phyloP scores from a whole-genome alignment of 2,888 invertebrate genomes.

The Thereva nobilitata region DNA sequence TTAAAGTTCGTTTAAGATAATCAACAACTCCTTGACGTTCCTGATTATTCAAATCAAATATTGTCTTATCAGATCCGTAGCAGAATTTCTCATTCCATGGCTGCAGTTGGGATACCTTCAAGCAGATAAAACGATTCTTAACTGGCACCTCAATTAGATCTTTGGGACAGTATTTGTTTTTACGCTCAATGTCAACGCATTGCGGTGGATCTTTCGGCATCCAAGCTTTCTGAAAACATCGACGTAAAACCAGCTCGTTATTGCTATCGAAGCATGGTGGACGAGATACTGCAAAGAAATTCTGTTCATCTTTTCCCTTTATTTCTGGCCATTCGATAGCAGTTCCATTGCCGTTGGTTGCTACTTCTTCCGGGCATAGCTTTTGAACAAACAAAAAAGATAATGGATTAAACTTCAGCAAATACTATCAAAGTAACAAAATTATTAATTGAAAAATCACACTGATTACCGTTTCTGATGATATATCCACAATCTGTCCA shows the following conservation, averaged over 20 bases:
- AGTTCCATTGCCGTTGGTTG: background rate
- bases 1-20: slow-evolving; percentile 44
- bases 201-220: slow-evolving; percentile 45
- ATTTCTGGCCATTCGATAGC: slow-evolving; percentile 12
- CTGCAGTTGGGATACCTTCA: slow-evolving; percentile 50
- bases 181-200: background rate
- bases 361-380: slow-evolving; percentile 15
- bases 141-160: slow-evolving; percentile 46
- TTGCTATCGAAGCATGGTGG: slow-evolving; percentile 51
- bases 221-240: slow-evolving; percentile 50
- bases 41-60: slow-evolving; percentile 43
- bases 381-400: background rate
- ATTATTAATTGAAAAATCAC: too few species aligned
- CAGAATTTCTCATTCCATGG: slow-evolving; percentile 44
- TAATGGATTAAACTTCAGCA: background rate
- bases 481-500: too few species aligned
- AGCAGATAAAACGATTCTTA: slow-evolving; percentile 47
- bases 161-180: slow-evolving; percentile 45
- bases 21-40: slow-evolving; percentile 49
- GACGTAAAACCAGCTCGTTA: slow-evolving; percentile 45
- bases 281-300: slow-evolving; percentile 45
- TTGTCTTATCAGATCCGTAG: slow-evolving; percentile 48
- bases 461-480: too few species aligned
- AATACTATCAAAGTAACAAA: too few species aligned
- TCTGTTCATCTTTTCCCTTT: background rate